Conservation (phyloP, 2,888 invertebrate species). For the Miltochrista miniata region DNA sequence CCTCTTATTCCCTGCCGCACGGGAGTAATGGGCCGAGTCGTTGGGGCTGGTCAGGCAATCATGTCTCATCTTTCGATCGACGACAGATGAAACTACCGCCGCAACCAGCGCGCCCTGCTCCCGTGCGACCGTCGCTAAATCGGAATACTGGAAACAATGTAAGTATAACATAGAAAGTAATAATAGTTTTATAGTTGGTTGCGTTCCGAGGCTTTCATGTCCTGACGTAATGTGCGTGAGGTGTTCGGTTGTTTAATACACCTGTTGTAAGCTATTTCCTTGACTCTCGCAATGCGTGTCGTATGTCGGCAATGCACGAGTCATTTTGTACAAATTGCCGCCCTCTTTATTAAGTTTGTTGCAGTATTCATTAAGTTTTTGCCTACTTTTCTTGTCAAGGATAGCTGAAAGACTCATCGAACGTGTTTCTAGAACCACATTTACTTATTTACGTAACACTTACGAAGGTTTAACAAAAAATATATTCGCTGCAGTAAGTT, state of each 20-base stretch:
- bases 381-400: background rate
- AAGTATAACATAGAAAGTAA: slow-evolving; percentile 35
- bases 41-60: slow-evolving; percentile 81
- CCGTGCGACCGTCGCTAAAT: slow-evolving; percentile 63
- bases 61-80: slow-evolving; percentile 79
- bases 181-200: slow-evolving; percentile 24
- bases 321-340: slow-evolving; percentile 57
- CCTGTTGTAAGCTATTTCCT: slow-evolving; percentile 63
- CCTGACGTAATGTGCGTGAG: slow-evolving; percentile 55
- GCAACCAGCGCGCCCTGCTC: slow-evolving; percentile 72
- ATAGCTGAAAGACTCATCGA: background rate
- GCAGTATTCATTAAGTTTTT: background rate
- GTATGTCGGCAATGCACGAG: slow-evolving; percentile 64
- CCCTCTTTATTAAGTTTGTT: slow-evolving; percentile 35
- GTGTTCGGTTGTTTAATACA: slow-evolving; percentile 38
- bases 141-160: slow-evolving; percentile 68
- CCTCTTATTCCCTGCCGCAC: slow-evolving; percentile 82
- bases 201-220: slow-evolving; percentile 45
- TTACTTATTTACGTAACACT: slow-evolving; percentile 58
- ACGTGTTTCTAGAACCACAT: slow-evolving; percentile 13
- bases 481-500: slow-evolving; percentile 43
- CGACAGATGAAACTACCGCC: slow-evolving; percentile 76
- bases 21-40: slow-evolving; percentile 81
- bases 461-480: slow-evolving; percentile 54
- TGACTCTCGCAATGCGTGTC: slow-evolving; percentile 70